Evolutionary conservation across 2,888 invertebrate species (phyloP).

Genomic region (Leucophenga montana): DNA sequence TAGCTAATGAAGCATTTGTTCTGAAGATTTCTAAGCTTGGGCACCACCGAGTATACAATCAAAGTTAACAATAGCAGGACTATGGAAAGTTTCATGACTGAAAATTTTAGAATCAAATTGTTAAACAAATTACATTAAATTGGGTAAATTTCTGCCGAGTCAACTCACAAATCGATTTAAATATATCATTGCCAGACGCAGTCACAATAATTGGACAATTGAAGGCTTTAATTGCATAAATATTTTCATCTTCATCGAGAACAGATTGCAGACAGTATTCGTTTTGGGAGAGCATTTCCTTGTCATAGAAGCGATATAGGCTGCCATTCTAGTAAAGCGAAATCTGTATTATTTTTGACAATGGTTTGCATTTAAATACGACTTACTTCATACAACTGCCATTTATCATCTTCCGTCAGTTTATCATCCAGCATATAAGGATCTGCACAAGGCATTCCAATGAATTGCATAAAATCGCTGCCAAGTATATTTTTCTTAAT

Average conservation of each 20-base stretch:
- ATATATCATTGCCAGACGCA: too few species aligned
- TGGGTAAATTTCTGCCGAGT: too few species aligned
- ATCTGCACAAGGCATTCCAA: neutral
- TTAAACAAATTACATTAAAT: too few species aligned
- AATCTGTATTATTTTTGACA: neutral
- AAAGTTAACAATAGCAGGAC: conserved; percentile 81
- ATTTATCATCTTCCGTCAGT: neutral
- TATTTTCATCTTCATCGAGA: neutral
- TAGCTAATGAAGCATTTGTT: conserved; percentile 84
- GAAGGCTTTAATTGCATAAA: conserved; percentile 37
- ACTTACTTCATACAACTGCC: neutral
- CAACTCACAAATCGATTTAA: too few species aligned
- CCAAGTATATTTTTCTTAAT: too few species aligned
- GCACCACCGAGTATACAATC: conserved; percentile 79
- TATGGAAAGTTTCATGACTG: conserved; percentile 80
- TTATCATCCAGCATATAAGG: neutral
- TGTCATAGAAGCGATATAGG: conserved; percentile 33
- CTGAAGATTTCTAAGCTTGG: conserved; percentile 80
- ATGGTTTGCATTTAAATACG: neutral
- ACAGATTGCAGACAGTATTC: conserved; percentile 42
- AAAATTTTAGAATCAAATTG: conserved; percentile 43
- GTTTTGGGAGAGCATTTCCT: conserved; percentile 5
- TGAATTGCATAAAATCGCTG: too few species aligned
- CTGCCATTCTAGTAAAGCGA: conserved; percentile 33
- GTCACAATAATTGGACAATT: conserved; percentile 38